A percentile compares a stretch with the other conserved stretches of the same genome.
Conservation (phyloP, 2,888 invertebrate genomes). For the Blastobasis lacticolella region DNA sequence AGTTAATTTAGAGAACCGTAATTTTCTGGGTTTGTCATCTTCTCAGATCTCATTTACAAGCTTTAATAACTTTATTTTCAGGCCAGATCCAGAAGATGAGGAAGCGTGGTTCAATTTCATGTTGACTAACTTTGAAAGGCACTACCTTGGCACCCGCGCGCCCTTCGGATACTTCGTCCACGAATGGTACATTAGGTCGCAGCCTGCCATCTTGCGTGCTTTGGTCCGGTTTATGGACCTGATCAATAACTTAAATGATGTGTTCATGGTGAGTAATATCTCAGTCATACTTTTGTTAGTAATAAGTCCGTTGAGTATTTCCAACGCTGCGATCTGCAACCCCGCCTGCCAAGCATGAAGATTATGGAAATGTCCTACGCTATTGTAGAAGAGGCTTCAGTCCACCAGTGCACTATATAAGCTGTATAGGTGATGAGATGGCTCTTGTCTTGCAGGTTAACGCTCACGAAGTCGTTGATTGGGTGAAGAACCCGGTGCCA, state of each 20-base stretch:
- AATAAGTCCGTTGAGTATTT: no score
- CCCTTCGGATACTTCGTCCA: conserved; percentile 81
- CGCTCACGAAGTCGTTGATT: conserved; percentile 59
- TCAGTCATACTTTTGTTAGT: no score
- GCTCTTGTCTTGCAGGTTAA: conserved; percentile 37
- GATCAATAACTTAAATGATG: conserved; percentile 67
- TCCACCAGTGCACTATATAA: conserved; percentile 62
- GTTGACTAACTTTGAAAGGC: conserved; percentile 76
- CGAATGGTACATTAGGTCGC: conserved; percentile 71
- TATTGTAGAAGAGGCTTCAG: no score
- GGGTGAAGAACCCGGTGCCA: conserved; percentile 66
- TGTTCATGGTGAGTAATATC: conserved; percentile 66
- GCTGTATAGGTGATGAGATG: conserved; percentile 71
- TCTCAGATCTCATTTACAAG: no score
- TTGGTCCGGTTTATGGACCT: conserved; percentile 73
- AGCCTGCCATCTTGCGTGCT: conserved; percentile 62
- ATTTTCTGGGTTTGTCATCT: no score
- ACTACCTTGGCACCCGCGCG: conserved; percentile 77
- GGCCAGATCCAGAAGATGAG: conserved; percentile 41
- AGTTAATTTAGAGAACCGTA: no score
- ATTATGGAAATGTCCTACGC: no score
- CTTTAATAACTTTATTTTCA: conserved; percentile 13
- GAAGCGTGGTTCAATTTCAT: conserved; percentile 74
- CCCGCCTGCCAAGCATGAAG: no score
- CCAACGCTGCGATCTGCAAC: no score